Evolutionary conservation across 2,888 invertebrate genomes (phyloP).

Genomic region (Tetragnatha montana): DNA sequence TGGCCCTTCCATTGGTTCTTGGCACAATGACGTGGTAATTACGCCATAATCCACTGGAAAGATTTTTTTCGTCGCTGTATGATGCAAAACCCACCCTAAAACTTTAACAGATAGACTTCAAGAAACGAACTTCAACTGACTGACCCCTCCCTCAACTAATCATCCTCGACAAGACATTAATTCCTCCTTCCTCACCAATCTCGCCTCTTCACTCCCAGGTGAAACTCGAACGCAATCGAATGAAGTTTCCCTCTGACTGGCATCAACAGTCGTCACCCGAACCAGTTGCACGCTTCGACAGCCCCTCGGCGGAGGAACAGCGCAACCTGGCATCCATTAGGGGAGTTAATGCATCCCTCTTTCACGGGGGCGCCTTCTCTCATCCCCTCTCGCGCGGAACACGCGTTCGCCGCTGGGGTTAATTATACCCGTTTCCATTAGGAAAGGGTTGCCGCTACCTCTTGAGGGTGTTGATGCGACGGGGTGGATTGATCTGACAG

Average conservation of each 20-base stretch:
- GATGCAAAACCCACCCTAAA: too few relatives aligned
- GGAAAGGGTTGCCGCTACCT: not conserved
- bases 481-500: not conserved
- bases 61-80: too few relatives aligned
- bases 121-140: too few relatives aligned
- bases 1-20: too few relatives aligned
- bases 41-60: too few relatives aligned
- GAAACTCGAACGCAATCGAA: not conserved
- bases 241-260: conserved; percentile 1
- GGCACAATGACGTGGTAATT: too few relatives aligned
- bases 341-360: conserved; percentile 48
- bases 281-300: conserved; percentile 48
- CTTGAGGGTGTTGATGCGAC: not conserved
- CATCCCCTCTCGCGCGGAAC: conserved; percentile 5
- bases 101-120: too few relatives aligned
- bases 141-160: not conserved
- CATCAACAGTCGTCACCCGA: conserved; percentile 1
- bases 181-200: not conserved
- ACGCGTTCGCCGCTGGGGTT: conserved; percentile 58
- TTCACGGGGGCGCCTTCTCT: conserved; percentile 20
- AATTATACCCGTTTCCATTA: conserved; percentile 58
- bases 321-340: conserved; percentile 60
- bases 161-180: not conserved
- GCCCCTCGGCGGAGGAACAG: conserved; percentile 37
- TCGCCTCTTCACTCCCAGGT: not conserved